Evolutionary conservation across 1,140 invertebrate genomes (phyloP), one percentile per base, ranked within the genome.

Genomic region (Caenorhabditis inopinata): DNA sequence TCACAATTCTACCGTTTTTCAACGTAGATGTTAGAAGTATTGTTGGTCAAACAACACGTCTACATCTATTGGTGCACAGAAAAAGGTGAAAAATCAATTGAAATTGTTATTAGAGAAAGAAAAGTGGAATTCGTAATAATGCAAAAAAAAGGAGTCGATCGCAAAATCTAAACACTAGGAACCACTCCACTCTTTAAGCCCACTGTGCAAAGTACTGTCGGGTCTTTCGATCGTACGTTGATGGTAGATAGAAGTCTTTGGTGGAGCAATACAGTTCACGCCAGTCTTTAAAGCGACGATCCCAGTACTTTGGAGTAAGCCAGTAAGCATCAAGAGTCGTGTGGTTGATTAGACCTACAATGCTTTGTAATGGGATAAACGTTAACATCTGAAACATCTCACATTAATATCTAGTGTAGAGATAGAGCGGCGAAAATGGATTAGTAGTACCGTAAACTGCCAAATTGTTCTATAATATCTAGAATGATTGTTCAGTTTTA

Each of bases 201-300:
- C 81, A 82, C 68, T 82, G 78, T 18, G 81, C 78, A 62, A 78
- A 82, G 75, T 82, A 82, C 48, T 74, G 46, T 25, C 78, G 49
- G 29, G 81, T 79, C 47, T 82, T 82, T 80, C 81, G 32, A 73
- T 82, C 81, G 68, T 82, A 82, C 21, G 78, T 79, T n/a, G 77
- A 27, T 35, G 62, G 76, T 23, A 79, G 51, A 62, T 78, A 79
- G n/a, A 9, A 27, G 38, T 78, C 62, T 23, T 49, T 80, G 73
- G 77, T 74, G 29, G 76, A 79, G 38, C 76, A 53, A 62, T 82
- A 74, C 18, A 82, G 81, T 47, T 82, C 62, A 47, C 77, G 62
- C 68, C 78, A 82, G 29, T 81, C 74, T 48, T 82, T 82, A 73
- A 83, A 83, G 23, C 82, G 82, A 48, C 82, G 79, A 75, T 83